Conservation (phyloP, 2,797 vertebrate genomes). For the Darevskia nairensis region DNA sequence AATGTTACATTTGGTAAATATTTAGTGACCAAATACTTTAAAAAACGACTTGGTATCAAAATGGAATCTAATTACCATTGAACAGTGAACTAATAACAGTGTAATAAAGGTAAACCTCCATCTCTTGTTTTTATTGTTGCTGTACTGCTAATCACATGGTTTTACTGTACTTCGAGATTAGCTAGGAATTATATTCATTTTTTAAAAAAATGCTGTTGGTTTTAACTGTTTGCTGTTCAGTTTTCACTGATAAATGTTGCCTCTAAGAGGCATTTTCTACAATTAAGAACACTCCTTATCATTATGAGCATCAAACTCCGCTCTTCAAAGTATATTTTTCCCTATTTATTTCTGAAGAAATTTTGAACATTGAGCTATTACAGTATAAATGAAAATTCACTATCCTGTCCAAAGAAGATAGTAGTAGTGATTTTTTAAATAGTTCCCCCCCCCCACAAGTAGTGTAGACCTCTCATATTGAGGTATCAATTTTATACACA, state of each 20-base stretch:
- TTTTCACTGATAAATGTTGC: slow-evolving; percentile 21
- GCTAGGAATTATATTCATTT: slow-evolving; percentile 10
- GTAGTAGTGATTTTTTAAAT: background rate
- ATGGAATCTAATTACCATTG: background rate
- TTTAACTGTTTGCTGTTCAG: slow-evolving; percentile 34
- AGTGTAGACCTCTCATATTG: background rate
- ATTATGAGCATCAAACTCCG: too few species aligned
- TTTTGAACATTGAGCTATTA: background rate
- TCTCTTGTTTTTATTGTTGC: background rate
- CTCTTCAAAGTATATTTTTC: too few species aligned
- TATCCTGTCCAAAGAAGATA: background rate
- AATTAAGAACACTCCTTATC: background rate
- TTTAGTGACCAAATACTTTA: background rate
- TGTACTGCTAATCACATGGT: background rate
- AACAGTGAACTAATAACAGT: background rate
- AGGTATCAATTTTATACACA: background rate
- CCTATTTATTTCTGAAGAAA: too few species aligned
- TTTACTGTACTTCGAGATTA: slow-evolving; percentile 16
- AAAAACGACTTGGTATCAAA: background rate
- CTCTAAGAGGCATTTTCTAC: slow-evolving; percentile 29
- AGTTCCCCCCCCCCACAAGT: too few species aligned
- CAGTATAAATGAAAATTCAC: background rate
- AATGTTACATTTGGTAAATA: background rate
- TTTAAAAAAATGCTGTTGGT: slow-evolving; percentile 5
- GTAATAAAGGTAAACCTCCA: too few species aligned